These are phyloP conservation scores for Alces alces DNA, from an alignment of 2,113 vertebrate species.

Conservation along the genomic window DNA sequence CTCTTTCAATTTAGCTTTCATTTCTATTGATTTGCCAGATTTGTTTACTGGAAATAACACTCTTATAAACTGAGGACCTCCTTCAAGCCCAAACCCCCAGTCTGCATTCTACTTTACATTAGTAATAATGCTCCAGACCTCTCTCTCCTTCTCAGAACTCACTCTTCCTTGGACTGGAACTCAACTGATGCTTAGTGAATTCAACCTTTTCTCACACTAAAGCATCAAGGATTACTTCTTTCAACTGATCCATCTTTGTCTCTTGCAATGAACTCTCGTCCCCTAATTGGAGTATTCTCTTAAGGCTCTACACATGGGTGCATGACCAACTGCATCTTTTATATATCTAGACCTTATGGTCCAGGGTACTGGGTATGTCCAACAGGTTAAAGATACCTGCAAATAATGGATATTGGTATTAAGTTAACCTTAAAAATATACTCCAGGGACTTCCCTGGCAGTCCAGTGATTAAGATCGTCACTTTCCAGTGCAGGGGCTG, in stretches of 20 bases:
- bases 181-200: background rate
- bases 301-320: background rate
- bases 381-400: background rate
- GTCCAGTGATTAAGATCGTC: background rate
- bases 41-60: background rate
- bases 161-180: background rate
- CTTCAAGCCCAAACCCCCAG: background rate
- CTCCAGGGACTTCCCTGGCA: background rate
- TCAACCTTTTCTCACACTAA: background rate
- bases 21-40: background rate
- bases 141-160: background rate
- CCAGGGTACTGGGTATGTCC: background rate
- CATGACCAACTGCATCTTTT: background rate
- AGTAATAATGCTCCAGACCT: background rate
- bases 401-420: background rate
- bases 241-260: background rate
- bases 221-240: background rate
- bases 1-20: slow-evolving; percentile 2
- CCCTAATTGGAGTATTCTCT: background rate
- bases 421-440: background rate
- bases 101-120: background rate
- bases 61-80: background rate
- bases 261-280: background rate
- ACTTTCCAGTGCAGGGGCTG: background rate
- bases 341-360: background rate